A percentile compares a stretch with the other conserved stretches of the same genome.
Evolutionary conservation across 2,888 invertebrate genomes (phyloP).

Genomic region (Merodon equestris): DNA sequence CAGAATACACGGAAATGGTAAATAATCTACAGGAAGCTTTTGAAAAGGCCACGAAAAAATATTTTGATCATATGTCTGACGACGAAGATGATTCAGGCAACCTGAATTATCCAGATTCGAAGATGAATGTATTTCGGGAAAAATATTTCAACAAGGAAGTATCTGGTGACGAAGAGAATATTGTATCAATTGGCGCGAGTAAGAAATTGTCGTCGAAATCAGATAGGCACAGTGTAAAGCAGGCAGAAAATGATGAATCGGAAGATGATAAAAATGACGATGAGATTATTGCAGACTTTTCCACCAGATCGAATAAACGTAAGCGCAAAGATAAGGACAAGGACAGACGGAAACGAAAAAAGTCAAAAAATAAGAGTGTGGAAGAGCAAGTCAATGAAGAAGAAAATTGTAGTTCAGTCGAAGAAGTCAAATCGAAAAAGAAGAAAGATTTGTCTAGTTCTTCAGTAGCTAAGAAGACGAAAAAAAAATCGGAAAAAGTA

Average conservation of each 20-base stretch:
- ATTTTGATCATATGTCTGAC: slow-evolving; percentile 89
- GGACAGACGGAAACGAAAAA: slow-evolving; percentile 77
- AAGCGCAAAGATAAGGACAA: slow-evolving; percentile 78
- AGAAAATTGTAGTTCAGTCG: slow-evolving; percentile 41
- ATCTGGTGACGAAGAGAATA: slow-evolving; percentile 71
- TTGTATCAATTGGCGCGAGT: background rate
- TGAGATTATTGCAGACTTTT: slow-evolving; percentile 49
- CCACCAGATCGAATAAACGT: slow-evolving; percentile 73
- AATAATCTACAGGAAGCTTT: slow-evolving; percentile 90
- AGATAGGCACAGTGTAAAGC: slow-evolving; percentile 41
- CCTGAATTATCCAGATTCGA: slow-evolving; percentile 82
- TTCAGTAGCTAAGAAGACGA: slow-evolving; percentile 48
- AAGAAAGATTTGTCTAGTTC: slow-evolving; percentile 70
- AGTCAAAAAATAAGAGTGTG: slow-evolving; percentile 72
- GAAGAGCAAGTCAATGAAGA: slow-evolving; percentile 62
- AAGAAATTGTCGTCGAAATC: slow-evolving; percentile 14
- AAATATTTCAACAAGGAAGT: slow-evolving; percentile 78
- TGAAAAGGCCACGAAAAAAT: slow-evolving; percentile 89
- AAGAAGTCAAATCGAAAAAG: slow-evolving; percentile 54
- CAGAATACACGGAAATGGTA: slow-evolving; percentile 94
- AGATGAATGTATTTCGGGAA: slow-evolving; percentile 79
- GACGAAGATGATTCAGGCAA: slow-evolving; percentile 90
- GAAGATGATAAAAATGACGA: slow-evolving; percentile 49
- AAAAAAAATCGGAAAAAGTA: slow-evolving; percentile 58
- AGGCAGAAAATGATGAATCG: slow-evolving; percentile 75